These are phyloP conservation scores for Nycteola revayana DNA, from an alignment of 2,888 invertebrate genomes.

Conservation along the genomic window DNA sequence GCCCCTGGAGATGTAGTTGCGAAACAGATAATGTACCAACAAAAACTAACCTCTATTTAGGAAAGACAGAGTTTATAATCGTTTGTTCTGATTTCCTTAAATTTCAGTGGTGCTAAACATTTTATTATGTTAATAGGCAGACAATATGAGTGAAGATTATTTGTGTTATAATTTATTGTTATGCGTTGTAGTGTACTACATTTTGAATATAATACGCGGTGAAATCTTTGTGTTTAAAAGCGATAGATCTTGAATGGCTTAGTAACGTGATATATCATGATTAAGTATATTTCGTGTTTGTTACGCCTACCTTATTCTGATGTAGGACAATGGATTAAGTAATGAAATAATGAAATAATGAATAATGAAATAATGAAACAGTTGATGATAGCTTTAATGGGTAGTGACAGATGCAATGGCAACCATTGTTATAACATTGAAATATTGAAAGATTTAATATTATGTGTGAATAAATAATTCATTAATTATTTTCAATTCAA, in stretches of 20 bases:
- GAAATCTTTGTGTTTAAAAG: slow-evolving; percentile 17
- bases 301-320: too few species aligned
- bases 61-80: slow-evolving; percentile 25
- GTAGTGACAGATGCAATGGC: too few species aligned
- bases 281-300: too few species aligned
- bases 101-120: slow-evolving; percentile 56
- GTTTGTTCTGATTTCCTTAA: slow-evolving; percentile 7
- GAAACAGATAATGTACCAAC: slow-evolving; percentile 23
- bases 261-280: too few species aligned
- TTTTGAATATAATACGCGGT: slow-evolving; percentile 24
- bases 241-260: too few species aligned
- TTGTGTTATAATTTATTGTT: slow-evolving; percentile 35
- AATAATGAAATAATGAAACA: too few species aligned
- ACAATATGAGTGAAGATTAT: slow-evolving; percentile 37
- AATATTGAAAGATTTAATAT: too few species aligned
- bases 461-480: too few species aligned
- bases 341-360: too few species aligned
- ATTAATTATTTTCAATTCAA: too few species aligned
- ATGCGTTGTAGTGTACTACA: slow-evolving; percentile 24
- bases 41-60: slow-evolving; percentile 25
- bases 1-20: slow-evolving; percentile 63
- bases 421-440: too few species aligned
- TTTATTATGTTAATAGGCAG: slow-evolving; percentile 51
- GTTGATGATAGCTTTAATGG: too few species aligned
- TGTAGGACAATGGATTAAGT: background rate